Evolutionary conservation across 1,140 invertebrate species (phyloP).

Genomic region (Caerostris extrusa): DNA sequence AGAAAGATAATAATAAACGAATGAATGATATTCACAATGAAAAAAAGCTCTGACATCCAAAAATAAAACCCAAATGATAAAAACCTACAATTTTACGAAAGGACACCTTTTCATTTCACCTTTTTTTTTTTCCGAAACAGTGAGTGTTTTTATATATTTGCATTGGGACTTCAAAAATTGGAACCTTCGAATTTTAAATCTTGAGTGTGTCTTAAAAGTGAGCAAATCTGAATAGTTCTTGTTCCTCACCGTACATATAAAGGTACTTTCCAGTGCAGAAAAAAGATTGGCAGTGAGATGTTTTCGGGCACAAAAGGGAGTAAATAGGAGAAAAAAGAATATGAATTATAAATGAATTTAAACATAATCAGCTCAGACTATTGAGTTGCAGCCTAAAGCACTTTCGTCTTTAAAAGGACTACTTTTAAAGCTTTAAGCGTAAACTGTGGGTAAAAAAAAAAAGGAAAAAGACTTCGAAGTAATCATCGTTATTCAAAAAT

Average conservation of each 20-base stretch:
- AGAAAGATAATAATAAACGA: too few relatives aligned
- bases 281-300: not conserved
- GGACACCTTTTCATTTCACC: not conserved
- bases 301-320: not conserved
- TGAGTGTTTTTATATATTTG: not conserved
- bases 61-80: not conserved
- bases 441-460: not conserved
- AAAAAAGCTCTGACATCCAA: not conserved
- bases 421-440: constrained; percentile 1
- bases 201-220: not conserved
- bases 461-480: constrained; percentile 25
- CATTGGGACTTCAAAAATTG: not conserved
- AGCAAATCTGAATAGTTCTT: not conserved
- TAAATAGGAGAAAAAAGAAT: not conserved
- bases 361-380: not conserved
- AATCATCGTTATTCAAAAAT: constrained; percentile 23
- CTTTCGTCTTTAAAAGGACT: constrained; percentile 11
- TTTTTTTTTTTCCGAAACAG: not conserved
- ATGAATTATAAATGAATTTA: constrained; percentile 46
- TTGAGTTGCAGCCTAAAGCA: constrained; percentile 22
- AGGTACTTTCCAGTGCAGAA: not conserved
- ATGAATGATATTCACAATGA: too few relatives aligned
- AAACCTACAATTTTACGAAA: not conserved
- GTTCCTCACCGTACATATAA: not conserved
- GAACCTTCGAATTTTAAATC: not conserved